Percentiles rank a stretch among this genome's conserved stretches.
Conservation (phyloP, 2,888 invertebrate genomes). For the Mythimna loreyi region DNA sequence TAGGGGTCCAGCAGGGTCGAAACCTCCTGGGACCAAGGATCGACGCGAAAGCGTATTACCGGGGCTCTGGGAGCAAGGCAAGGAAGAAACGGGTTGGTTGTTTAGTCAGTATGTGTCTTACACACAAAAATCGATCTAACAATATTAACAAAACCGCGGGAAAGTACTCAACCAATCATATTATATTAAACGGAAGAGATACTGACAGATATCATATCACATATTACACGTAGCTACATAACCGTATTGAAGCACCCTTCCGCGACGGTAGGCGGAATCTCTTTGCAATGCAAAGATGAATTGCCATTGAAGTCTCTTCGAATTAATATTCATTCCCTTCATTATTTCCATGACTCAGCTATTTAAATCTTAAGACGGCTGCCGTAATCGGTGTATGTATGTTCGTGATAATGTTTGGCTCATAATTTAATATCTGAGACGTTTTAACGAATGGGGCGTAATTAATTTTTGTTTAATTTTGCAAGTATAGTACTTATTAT, state of each 20-base stretch:
- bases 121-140: too few relatives aligned
- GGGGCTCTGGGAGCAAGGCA: too few relatives aligned
- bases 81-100: too few relatives aligned
- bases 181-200: slow-evolving; percentile 9
- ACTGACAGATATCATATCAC: slow-evolving; percentile 1
- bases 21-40: too few relatives aligned
- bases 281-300: slow-evolving; percentile 83
- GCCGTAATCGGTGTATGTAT: slow-evolving; percentile 75
- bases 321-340: slow-evolving; percentile 85
- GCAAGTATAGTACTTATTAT: background rate
- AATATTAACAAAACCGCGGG: background rate
- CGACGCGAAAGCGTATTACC: too few relatives aligned
- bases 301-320: slow-evolving; percentile 78
- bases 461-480: slow-evolving; percentile 15
- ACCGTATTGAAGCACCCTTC: slow-evolving; percentile 23
- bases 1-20: too few relatives aligned
- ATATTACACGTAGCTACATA: slow-evolving; percentile 5
- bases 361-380: slow-evolving; percentile 80
- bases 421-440: slow-evolving; percentile 63
- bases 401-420: slow-evolving; percentile 74
- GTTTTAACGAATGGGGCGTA: slow-evolving; percentile 26
- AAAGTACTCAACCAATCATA: slow-evolving; percentile 11
- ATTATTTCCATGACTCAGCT: slow-evolving; percentile 82
- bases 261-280: slow-evolving; percentile 69
- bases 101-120: too few relatives aligned